Base-by-base conservation (phyloP, 2,113 vertebrate genomes). In the Pedionomus torquatus region DNA sequence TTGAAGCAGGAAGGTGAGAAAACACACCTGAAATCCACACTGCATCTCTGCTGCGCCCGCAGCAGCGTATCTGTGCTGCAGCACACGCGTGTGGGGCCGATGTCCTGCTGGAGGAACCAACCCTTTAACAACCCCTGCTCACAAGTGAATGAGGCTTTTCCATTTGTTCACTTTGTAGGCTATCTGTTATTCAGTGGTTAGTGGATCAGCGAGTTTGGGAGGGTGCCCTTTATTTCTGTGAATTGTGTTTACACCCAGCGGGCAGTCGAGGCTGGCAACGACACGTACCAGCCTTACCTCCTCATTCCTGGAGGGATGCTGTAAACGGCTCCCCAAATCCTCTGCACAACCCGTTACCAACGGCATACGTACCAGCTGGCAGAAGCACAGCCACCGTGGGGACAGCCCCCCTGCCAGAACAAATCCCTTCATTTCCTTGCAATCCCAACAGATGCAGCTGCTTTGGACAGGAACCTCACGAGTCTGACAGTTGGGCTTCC, bases 351-450 rank as follows among this genome's bases (percentile, higher is more conserved):
- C 41, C 70, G 51, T 14, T 43, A 17, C 24, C 17, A 6, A 10
- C 48, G 16, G 44, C 71, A 25, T 11, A 66, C 18, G 1, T 7
- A 9, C 5, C 39, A 63, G 44, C 37, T 3, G n/a, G 43, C 25
- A 2, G 3, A 14, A 19, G 51, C 28, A 18, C 28, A 30, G 52
- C 25, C 0, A 0, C 8, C 9, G 30, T 13, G 41, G 39, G 18
- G 39, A 35, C 35, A 60, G 21, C 24, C 44, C 39, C 35, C 61
- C 41, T 84, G 46, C 19, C 28, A 48, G 21, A 61, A 20, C 43
- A 44, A n/a, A 77, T 2, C 44, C 4, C 7, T 43, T 52, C 41
- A 66, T 60, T 37, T 49, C 65, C n/a, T 46, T 52, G 21, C 19
- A 35, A 46, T 35, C 65, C 44, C 74, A 60, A 14, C 58, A 83